Evolutionary conservation across 2,113 vertebrate genomes (phyloP).

Genomic region (Ciconia maguari): DNA sequence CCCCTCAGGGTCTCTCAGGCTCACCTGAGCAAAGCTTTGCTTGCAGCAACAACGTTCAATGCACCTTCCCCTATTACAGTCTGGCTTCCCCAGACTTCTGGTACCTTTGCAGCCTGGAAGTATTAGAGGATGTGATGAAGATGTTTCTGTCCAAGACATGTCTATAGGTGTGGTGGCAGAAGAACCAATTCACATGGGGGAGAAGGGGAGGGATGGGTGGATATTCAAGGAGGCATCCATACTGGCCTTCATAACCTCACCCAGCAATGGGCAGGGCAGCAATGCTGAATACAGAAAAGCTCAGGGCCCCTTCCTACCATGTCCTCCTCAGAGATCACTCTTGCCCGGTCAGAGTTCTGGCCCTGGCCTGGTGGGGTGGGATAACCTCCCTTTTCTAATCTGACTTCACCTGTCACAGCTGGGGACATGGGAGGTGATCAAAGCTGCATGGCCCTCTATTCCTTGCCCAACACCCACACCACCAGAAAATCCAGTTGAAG

Average conservation of each 20-base stretch:
- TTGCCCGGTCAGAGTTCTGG: background rate
- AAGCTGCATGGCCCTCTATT: background rate
- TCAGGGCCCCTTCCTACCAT: background rate
- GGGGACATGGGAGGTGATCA: background rate
- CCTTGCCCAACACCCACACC: background rate
- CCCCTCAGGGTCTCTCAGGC: background rate
- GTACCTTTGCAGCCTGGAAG: background rate
- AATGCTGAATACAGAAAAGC: background rate
- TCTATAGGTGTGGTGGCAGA: background rate
- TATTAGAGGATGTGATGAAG: background rate
- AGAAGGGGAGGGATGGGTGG: background rate
- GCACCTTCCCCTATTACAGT: background rate
- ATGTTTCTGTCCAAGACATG: background rate
- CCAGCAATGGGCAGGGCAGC: background rate
- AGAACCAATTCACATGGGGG: background rate
- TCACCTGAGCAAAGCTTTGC: background rate
- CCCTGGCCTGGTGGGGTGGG: background rate
- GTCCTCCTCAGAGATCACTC: background rate
- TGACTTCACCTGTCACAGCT: background rate
- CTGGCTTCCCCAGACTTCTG: accelerated
- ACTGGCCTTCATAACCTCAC: background rate
- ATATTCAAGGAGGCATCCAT: background rate
- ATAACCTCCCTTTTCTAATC: background rate
- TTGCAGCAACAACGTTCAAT: accelerated
- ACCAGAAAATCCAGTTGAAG: background rate